Evolutionary conservation across 2,888 invertebrate genomes (phyloP), one percentile per base, ranked within the genome.

Genomic region (Callinectes sapidus): DNA sequence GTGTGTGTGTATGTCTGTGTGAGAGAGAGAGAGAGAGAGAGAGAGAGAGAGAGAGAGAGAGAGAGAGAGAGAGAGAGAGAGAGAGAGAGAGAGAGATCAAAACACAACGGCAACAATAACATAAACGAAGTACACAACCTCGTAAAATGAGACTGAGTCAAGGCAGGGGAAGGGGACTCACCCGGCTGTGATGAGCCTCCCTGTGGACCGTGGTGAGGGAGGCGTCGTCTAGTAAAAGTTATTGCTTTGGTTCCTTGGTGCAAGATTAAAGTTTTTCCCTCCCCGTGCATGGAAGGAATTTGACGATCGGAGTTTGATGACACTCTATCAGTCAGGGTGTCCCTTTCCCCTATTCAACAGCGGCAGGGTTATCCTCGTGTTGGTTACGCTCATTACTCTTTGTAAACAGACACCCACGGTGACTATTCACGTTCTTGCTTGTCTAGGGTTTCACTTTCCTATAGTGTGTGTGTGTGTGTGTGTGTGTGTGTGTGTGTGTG

Each of bases 401-500:
- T 23, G 23, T 23, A 61, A 61, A 61, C 61, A 61, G 23, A 61
- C 61, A 61, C 61, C 61, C 16, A 61, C 16, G 61, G 18, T 61
- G 18, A 61, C 61, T 61, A 18, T 18, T 18, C 61, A 1, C 61
- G 61, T 16, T 61, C 18, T 23, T 23, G 61, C 61, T 61, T 18
- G 61, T 35, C 28, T 35, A 32, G 14, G 81, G 28, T 35, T 35
- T 81, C 35, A 35, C 32, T 42, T 86, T 42, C 23, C 61, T 18
- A 2, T 61, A 23, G 16, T 48, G 42, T 87, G 42, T 87, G 39
- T 87, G 86, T 86, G 86, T 86, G 86, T 86, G 39, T 86, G 86
- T 87, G 87, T 87, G 87, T 87, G 87, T 87, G 87, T 87, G 87
- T 87, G 89, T 61, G 87, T 87, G 87, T 87, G 87, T 87, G 87